Conservation (phyloP, 2,797 vertebrate genomes). For the Helicolenus hilgendorfi region DNA sequence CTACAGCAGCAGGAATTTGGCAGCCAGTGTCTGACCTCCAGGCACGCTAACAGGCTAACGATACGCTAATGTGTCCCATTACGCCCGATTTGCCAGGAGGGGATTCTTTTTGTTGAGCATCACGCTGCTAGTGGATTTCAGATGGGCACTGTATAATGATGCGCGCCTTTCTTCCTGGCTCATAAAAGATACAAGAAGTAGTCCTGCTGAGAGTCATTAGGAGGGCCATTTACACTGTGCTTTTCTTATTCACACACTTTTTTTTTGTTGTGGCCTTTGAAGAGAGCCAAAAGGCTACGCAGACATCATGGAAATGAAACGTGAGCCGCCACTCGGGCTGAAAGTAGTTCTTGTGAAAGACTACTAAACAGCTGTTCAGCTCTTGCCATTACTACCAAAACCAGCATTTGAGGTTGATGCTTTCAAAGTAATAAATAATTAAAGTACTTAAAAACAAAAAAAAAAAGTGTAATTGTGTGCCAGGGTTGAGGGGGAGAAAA, state of each 20-base stretch:
- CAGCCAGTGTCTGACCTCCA: constrained; percentile 85
- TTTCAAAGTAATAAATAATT: constrained; percentile 61
- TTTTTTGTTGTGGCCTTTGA: constrained; percentile 79
- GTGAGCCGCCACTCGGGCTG: constrained; percentile 50
- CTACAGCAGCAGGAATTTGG: constrained; percentile 78
- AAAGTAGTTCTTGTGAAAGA: constrained; percentile 52
- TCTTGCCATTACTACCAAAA: constrained; percentile 45
- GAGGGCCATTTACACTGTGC: constrained; percentile 86
- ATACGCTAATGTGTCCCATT: constrained; percentile 92
- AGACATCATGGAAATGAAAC: constrained; percentile 75
- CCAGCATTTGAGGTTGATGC: constrained; percentile 23
- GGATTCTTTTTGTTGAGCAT: constrained; percentile 89
- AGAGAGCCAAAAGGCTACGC: constrained; percentile 76
- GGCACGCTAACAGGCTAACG: constrained; percentile 89
- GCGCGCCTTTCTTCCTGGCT: constrained; percentile 86
- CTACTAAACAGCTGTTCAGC: constrained; percentile 62
- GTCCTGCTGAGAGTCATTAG: constrained; percentile 91
- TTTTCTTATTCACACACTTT: constrained; percentile 86
- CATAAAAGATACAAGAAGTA: constrained; percentile 88
- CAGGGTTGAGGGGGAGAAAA: constrained; percentile 51
- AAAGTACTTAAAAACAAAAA: constrained; percentile 3
- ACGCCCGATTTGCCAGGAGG: constrained; percentile 88
- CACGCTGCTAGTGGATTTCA: constrained; percentile 85
- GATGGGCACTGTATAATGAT: constrained; percentile 88
- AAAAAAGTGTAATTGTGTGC: constrained; percentile 38